phyloP scores from a whole-genome alignment of 2,888 invertebrate genomes.

The Drosophila formosana region DNA sequence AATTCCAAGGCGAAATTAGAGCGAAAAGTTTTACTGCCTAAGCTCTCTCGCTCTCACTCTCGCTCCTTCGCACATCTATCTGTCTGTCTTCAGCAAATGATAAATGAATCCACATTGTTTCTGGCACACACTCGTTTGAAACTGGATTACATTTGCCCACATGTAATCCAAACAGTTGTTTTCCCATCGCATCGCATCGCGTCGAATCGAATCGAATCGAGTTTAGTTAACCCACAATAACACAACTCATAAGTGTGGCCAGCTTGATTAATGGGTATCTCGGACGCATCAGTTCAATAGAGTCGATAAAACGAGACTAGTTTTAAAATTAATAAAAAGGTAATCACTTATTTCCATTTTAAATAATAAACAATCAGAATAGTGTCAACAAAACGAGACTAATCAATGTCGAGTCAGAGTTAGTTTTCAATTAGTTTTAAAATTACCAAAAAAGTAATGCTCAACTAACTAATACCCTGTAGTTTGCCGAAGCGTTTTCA shows the following conservation, averaged over 20 bases:
- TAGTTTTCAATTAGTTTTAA: too few species aligned
- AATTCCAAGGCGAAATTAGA: conserved; percentile 34
- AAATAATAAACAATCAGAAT: not conserved
- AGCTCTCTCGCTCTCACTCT: conserved; percentile 3
- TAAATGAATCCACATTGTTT: conserved; percentile 47
- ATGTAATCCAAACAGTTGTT: conserved; percentile 2
- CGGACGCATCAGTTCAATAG: not conserved
- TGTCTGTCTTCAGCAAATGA: conserved; percentile 16
- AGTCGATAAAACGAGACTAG: not conserved
- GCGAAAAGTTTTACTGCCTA: conserved; percentile 33
- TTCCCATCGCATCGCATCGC: not conserved
- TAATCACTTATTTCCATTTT: too few species aligned
- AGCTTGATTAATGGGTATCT: conserved; percentile 21
- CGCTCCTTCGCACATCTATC: not conserved
- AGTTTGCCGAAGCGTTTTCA: too few species aligned
- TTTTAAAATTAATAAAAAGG: too few species aligned
- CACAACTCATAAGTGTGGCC: conserved; percentile 4
- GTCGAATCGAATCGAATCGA: not conserved
- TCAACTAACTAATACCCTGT: too few species aligned
- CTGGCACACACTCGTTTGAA: conserved; percentile 40
- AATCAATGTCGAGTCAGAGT: not conserved
- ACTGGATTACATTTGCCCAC: conserved; percentile 28
- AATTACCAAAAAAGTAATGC: too few species aligned
- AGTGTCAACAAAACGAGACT: not conserved
- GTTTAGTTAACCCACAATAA: conserved; percentile 10